phyloP scores from a whole-genome alignment of 2,113 vertebrate species.

The Rafetus swinhoei region DNA sequence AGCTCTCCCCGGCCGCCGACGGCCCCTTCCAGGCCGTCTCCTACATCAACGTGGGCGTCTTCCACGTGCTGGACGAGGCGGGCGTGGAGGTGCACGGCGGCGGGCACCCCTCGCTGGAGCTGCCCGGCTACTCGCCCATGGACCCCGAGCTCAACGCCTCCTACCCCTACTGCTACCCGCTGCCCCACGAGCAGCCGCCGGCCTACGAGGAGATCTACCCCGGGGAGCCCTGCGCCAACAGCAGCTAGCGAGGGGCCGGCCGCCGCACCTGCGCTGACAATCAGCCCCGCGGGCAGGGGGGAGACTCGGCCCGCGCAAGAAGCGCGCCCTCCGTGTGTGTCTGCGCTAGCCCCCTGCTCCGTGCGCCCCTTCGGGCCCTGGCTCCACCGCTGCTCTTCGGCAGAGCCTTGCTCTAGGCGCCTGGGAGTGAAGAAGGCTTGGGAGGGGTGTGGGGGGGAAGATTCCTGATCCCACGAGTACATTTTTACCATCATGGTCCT shows the following conservation, averaged over 20 bases:
- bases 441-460: not conserved
- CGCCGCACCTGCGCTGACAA: not conserved
- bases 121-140: slow-evolving; percentile 91
- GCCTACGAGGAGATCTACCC: slow-evolving; percentile 94
- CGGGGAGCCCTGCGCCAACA: slow-evolving; percentile 70
- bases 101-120: slow-evolving; percentile 92
- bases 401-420: not conserved
- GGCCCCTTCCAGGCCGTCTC: slow-evolving; percentile 88
- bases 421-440: not conserved
- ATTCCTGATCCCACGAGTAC: not conserved
- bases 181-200: slow-evolving; percentile 87
- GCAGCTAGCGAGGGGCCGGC: slow-evolving; percentile 10
- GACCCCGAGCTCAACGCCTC: slow-evolving; percentile 90
- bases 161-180: slow-evolving; percentile 91
- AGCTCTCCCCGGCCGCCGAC: slow-evolving; percentile 81
- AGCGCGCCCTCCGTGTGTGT: slow-evolving; percentile 1
- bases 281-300: not conserved
- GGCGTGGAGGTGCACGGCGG: slow-evolving; percentile 90
- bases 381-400: not conserved
- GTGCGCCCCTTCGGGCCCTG: no score
- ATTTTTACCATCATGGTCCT: not conserved
- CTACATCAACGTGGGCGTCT: slow-evolving; percentile 91
- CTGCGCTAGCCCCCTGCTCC: not conserved
- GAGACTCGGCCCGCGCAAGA: not conserved
- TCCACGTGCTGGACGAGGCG: slow-evolving; percentile 86